phyloP scores from a whole-genome alignment of 2,113 vertebrate species.

The Chrysemys picta region DNA sequence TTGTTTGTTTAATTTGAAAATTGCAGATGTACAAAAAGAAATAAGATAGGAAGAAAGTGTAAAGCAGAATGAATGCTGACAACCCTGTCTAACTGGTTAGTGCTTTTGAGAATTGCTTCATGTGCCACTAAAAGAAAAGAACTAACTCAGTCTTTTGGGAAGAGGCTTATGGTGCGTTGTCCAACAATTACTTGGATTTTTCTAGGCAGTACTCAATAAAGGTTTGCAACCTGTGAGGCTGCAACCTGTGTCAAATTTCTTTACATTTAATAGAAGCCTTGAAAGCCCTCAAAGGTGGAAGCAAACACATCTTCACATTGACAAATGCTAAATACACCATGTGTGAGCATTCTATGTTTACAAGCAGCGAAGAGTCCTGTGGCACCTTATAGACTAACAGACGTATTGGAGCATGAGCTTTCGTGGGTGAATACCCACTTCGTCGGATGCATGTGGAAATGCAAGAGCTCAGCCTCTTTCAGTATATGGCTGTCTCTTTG shows the following conservation, averaged over 20 bases:
- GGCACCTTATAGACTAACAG: no score
- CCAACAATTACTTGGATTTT: constrained; percentile 25
- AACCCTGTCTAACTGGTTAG: not conserved
- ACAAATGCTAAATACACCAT: not conserved
- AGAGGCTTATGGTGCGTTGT: not conserved
- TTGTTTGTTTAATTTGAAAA: not conserved
- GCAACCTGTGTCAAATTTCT: constrained; percentile 4
- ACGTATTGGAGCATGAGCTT: no score
- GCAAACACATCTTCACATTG: not conserved
- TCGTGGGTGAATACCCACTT: no score
- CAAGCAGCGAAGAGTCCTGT: no score
- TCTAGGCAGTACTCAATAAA: constrained; percentile 29
- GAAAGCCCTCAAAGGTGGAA: not conserved
- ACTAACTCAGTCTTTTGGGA: not conserved
- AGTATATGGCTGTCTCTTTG: no score
- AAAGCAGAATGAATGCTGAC: not conserved
- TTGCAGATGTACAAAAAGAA: not conserved
- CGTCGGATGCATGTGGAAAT: no score
- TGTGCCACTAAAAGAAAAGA: not conserved
- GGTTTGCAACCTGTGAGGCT: constrained; percentile 15
- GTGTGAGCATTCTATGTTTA: not conserved
- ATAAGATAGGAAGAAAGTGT: not conserved
- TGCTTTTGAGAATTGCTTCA: not conserved
- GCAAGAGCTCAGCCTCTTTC: no score
- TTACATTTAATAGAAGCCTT: not conserved